Base-by-base conservation (phyloP, 2,888 invertebrate genomes). In the Galerucella nymphaeae region DNA sequence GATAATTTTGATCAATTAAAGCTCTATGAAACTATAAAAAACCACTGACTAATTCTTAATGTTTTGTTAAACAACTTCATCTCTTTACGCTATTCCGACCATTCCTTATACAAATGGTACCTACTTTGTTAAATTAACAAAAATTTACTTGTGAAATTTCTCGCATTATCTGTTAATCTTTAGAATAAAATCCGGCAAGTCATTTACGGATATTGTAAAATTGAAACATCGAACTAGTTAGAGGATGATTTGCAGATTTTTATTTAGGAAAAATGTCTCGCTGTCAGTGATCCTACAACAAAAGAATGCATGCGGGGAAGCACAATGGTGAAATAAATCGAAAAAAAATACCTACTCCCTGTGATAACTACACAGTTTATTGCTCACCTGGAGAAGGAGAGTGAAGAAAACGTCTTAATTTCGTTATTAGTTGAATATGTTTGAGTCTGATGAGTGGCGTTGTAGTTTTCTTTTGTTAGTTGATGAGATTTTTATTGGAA, bases 171-270 rank as follows among this genome's bases (percentile, higher is more conserved):
- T 30, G 30, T 8, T 30, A 30, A 30, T 30, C 30, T 30, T 30
- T 1, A 8, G 5, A 30, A 30, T 53, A 53, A 16, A 53, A 53
- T 53, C 18, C 18, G 10, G 53, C 53, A 18, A 53, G 53, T 53
- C 53, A 53, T 53, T 53, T 16, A 9, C 10, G 16, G 45, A 11
- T 13, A 13, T 16, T 53, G 6, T 53, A 18, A 53, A 18, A 53
- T 53, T 53, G 53, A 53, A 53, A 53, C 53, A 53, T 53, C 53
- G 18, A 18, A 53, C 53, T 18, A 18, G 53, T 53, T 53, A 53
- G 53, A 53, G 53, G 9, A 53, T 53, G 53, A 53, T 53, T 53
- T 18, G 53, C 53, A 53, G 18, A 53, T 53, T 53, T 53, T 53
- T 53, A 53, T 18, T 9, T 53, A 53, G 11, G 53, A 9, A 53